Evolutionary conservation across 2,113 vertebrate genomes (phyloP).

Genomic region (rabbit (Oryctolagus cuniculus)): mOryCun1.1 NC_091445.1:16632501-16633000

Average conservation of each 20-base stretch:
- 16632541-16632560: not conserved
- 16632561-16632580: not conserved
- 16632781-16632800: conserved; percentile 30
- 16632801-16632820: conserved; percentile 9
- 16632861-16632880: conserved; percentile 11
- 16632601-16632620: not conserved
- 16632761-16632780: not conserved
- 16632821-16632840: not conserved
- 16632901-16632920: conserved; percentile 20
- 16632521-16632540: not conserved
- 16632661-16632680: conserved; percentile 10
- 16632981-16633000: not conserved
- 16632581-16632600: not conserved
- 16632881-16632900: not conserved
- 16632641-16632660: not conserved
- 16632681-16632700: not conserved
- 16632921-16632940: not conserved
- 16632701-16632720: not conserved
- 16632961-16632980: not conserved
- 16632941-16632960: not conserved
- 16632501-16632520: conserved; percentile 7
- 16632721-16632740: not conserved
- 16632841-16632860: not conserved
- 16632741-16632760: not conserved
- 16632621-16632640: not conserved